These are phyloP conservation scores for Typhlomys cinereus DNA, from an alignment of 2,113 vertebrate genomes.

Conservation along the genomic window DNA sequence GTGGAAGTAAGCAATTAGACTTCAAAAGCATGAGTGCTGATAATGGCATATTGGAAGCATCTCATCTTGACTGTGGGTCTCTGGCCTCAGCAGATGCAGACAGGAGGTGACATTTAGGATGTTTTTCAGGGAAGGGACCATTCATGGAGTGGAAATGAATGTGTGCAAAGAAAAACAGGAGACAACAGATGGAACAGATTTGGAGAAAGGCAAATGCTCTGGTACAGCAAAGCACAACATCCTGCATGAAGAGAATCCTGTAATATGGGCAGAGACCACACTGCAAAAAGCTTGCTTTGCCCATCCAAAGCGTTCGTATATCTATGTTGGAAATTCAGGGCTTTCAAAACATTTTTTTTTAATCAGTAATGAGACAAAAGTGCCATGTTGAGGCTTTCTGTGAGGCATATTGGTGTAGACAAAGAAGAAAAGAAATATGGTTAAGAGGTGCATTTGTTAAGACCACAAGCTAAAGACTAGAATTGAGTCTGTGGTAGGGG, in stretches of 20 bases:
- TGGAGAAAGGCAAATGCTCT: neutral
- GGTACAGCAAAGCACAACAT: neutral
- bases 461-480: neutral
- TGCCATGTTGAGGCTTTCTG: neutral
- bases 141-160: neutral
- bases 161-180: neutral
- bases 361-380: neutral
- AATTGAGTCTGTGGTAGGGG: neutral
- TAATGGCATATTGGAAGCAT: neutral
- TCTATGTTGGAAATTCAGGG: neutral
- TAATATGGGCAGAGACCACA: neutral
- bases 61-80: neutral
- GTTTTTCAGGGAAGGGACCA: neutral
- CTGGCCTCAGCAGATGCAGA: neutral
- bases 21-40: neutral
- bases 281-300: neutral
- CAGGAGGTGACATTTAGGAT: neutral
- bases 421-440: neutral
- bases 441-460: slow-evolving; percentile 21
- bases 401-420: neutral
- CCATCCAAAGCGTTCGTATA: neutral
- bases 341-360: too few relatives aligned
- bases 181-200: neutral
- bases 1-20: neutral
- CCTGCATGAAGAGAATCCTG: neutral